phyloP scores from a whole-genome alignment of 2,888 invertebrate species.

The Doris montereyensis region DNA sequence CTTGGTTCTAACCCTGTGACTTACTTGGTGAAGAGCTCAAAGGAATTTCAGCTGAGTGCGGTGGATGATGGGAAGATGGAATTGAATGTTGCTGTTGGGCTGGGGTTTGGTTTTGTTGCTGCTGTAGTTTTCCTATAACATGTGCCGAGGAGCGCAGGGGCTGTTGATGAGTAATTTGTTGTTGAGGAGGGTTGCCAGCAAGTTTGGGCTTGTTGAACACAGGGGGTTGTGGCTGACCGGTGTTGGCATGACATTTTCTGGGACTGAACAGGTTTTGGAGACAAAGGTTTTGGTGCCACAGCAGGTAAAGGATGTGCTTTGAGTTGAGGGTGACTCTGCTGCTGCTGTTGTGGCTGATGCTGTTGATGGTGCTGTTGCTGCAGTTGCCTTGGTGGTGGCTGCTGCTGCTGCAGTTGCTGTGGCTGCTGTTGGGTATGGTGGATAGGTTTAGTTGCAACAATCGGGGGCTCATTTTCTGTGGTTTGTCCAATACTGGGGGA shows the following conservation, averaged over 20 bases:
- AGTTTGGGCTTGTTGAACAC: constrained; percentile 8
- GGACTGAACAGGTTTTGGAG: constrained; percentile 24
- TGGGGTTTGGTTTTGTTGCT: not conserved
- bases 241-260: constrained; percentile 6
- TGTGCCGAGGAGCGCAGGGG: constrained; percentile 46
- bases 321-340: not conserved
- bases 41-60: too few relatives aligned
- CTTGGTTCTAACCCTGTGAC: too few relatives aligned
- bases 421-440: not conserved
- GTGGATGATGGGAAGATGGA: constrained; percentile 1
- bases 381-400: not conserved
- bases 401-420: not conserved
- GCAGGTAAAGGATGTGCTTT: not conserved
- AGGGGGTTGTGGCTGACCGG: too few relatives aligned
- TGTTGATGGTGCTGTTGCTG: not conserved
- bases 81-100: not conserved
- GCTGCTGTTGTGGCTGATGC: constrained; percentile 23
- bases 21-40: too few relatives aligned
- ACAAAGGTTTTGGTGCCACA: constrained; percentile 1
- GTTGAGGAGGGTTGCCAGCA: constrained; percentile 15
- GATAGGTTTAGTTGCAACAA: constrained; percentile 33
- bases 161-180: constrained; percentile 42
- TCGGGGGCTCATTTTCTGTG: constrained; percentile 37
- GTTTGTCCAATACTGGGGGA: constrained; percentile 42
- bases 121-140: not conserved